Conservation (phyloP, 2,113 vertebrate species). For the Pontoporia blainvillei region DNA sequence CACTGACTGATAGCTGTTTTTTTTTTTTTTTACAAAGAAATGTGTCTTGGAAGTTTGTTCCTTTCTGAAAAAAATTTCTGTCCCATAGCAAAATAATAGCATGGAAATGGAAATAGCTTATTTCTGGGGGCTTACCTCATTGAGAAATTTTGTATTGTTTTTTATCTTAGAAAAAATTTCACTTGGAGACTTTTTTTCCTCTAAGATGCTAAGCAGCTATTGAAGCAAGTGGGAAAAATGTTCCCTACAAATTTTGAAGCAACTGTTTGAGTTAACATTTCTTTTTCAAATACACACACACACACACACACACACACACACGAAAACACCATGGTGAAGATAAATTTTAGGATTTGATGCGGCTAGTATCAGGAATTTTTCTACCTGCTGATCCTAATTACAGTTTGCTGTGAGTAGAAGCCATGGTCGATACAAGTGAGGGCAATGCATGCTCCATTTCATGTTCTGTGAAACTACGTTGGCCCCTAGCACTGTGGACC, state of each 20-base stretch:
- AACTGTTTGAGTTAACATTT: background rate
- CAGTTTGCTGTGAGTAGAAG: background rate
- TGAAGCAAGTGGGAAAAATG: background rate
- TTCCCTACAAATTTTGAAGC: background rate
- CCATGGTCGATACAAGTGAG: background rate
- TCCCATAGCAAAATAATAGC: no score
- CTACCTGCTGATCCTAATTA: background rate
- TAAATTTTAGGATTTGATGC: background rate
- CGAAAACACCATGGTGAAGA: background rate
- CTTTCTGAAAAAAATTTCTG: background rate
- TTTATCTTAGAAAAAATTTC: background rate
- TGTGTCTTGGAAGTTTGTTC: background rate
- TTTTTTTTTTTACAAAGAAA: background rate
- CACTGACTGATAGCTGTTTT: background rate
- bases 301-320: background rate
- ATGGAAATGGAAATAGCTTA: background rate
- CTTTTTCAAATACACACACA: background rate
- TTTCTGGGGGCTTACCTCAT: background rate
- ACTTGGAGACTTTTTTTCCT: background rate
- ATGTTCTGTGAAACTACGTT: background rate
- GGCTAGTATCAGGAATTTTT: background rate
- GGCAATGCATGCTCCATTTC: accelerated
- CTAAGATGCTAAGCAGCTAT: background rate
- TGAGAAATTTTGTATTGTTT: background rate
- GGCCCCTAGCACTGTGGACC: background rate